phyloP scores from a whole-genome alignment of 2,113 vertebrate species.

The Nansenia antarctica region DNA sequence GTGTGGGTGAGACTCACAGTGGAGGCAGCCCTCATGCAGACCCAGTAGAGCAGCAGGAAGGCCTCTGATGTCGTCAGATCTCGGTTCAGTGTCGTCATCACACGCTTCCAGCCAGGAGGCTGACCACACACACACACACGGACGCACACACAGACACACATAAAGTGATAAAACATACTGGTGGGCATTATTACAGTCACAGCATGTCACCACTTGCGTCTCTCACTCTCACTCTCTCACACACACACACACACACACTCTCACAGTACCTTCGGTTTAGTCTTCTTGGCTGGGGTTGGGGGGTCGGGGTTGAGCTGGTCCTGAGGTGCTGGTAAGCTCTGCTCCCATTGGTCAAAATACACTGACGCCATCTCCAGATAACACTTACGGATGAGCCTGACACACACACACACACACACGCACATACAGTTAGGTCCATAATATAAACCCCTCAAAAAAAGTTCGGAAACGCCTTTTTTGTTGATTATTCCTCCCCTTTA shows the following conservation, averaged over 20 bases:
- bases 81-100: conserved; percentile 27
- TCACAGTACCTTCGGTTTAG: conserved; percentile 8
- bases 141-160: neutral
- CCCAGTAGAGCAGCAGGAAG: conserved; percentile 74
- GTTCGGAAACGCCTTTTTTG: no score
- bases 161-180: neutral
- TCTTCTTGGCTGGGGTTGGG: conserved; percentile 12
- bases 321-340: neutral
- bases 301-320: neutral
- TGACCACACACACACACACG: conserved; percentile 5
- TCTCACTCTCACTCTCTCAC: no score
- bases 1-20: conserved; percentile 68
- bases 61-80: conserved; percentile 38
- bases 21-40: conserved; percentile 79
- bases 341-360: conserved; percentile 61
- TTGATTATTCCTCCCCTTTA: no score
- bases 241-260: conserved; percentile 7
- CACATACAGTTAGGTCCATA: no score
- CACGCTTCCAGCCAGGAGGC: conserved; percentile 13
- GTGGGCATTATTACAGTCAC: neutral
- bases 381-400: conserved; percentile 77
- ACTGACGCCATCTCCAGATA: conserved; percentile 83
- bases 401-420: conserved; percentile 33
- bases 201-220: no score
- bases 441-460: no score